A percentile compares a stretch with the other conserved stretches of the same genome.
Evolutionary conservation across 2,888 invertebrate genomes (phyloP).

Genomic region (Drosophila picticornis): DNA sequence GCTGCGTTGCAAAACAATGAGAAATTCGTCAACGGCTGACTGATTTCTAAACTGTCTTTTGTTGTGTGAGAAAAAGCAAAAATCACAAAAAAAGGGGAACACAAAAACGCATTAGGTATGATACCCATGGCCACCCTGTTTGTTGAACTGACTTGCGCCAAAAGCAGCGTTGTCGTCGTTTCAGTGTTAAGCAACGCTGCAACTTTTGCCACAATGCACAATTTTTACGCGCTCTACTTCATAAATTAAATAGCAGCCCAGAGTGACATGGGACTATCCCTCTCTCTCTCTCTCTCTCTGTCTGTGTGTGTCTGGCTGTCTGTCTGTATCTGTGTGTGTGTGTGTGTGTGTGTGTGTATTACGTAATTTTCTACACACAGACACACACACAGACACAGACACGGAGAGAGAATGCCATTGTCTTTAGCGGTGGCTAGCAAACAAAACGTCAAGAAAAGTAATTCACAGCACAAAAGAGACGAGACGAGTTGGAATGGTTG

Average conservation of each 20-base stretch:
- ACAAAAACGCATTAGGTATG: constrained; percentile 67
- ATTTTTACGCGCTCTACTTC: constrained; percentile 83
- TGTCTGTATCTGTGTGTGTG: constrained; percentile 12
- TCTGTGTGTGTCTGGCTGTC: constrained; percentile 7
- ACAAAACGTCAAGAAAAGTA: constrained; percentile 78
- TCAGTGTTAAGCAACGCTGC: constrained; percentile 50
- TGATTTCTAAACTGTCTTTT: constrained; percentile 76
- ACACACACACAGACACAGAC: constrained; percentile 20
- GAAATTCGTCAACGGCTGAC: constrained; percentile 40
- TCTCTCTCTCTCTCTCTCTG: constrained; percentile 4
- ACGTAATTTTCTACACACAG: constrained; percentile 50
- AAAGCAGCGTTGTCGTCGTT: neutral
- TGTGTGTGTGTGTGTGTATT: constrained; percentile 20
- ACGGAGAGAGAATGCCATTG: constrained; percentile 50
- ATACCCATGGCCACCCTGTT: constrained; percentile 49
- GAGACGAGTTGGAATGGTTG: constrained; percentile 15
- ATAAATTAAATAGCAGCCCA: constrained; percentile 79
- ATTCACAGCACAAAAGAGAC: constrained; percentile 69
- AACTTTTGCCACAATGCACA: constrained; percentile 76
- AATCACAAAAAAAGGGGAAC: neutral
- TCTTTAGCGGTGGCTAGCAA: constrained; percentile 75
- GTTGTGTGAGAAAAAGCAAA: constrained; percentile 41
- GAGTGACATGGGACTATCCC: constrained; percentile 51
- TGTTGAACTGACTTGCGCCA: neutral
- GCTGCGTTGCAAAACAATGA: constrained; percentile 50